Evolutionary conservation across 2,888 invertebrate species (phyloP), one percentile per base, ranked within the genome.

Genomic region (Sturmia bella): DNA sequence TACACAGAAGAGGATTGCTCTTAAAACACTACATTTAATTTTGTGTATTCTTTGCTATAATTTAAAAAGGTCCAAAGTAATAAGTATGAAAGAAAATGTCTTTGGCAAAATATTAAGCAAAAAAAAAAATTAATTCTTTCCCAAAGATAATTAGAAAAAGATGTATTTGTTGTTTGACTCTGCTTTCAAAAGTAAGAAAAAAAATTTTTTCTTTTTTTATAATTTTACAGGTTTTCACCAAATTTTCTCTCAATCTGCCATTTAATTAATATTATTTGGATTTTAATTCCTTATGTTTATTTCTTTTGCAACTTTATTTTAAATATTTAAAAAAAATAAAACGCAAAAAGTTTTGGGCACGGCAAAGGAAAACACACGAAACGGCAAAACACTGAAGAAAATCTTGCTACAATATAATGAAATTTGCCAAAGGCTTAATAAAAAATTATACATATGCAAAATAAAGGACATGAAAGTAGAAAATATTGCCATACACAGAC

Each of bases 341-440:
- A 32, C 1, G 11, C 21, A 15, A n/a, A 52, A n/a, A 66, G 39
- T 39, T 64, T 64, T 27, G 21, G 21, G 15, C n/a, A 37, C 27
- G 9, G 32, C 32, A 32, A 48, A 19, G 21, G 21, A 6, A 59
- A 15, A 61, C 59, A 27, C 27, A 27, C 27, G 17, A 7, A 17
- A 41, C 15, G 39, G 9, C 27, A 41, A 2, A 41, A 61, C 41
- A 59, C 15, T n/a, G 52, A 72, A 50, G n/a, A 61, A 27, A 13
- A 32, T 9, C 5, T 59, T 52, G 15, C n/a, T 43, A 41, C 19
- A 61, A 72, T 52, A 41, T n/a, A 61, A 41, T n/a, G 41, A 27
- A 52, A 52, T 61, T 27, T 37, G 19, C 72, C 72, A 43, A 32
- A 61, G 61, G 72, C 61, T 24, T 27, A 43, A 50, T 39, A 24